Percentiles rank a stretch among this genome's conserved stretches.
Evolutionary conservation across 1,140 invertebrate genomes (phyloP).

Genomic region (Asobara japonica): DNA sequence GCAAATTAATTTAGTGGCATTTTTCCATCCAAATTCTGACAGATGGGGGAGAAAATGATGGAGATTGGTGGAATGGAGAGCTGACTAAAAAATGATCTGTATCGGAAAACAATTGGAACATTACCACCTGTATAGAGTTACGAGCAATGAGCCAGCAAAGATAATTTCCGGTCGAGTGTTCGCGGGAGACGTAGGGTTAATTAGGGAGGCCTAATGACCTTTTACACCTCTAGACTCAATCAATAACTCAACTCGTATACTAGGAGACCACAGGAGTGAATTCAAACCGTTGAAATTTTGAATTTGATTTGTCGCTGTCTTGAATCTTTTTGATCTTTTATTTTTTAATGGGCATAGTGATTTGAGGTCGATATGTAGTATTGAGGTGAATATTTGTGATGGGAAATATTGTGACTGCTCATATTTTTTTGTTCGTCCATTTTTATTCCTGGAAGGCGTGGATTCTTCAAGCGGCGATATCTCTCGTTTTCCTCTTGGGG

Average conservation of each 20-base stretch:
- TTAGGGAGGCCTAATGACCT: slow-evolving; percentile 47
- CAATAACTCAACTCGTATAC: slow-evolving; percentile 38
- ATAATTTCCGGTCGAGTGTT: slow-evolving; percentile 44
- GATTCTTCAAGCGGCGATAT: slow-evolving; percentile 9
- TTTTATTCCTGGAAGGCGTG: slow-evolving; percentile 11
- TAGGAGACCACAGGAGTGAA: neutral
- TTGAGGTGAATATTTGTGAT: neutral
- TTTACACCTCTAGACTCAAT: slow-evolving; percentile 39
- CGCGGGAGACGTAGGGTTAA: slow-evolving; percentile 40
- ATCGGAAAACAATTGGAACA: slow-evolving; percentile 54
- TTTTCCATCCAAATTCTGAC: neutral
- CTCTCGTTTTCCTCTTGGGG: slow-evolving; percentile 29
- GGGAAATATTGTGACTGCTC: neutral
- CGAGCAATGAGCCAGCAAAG: slow-evolving; percentile 35
- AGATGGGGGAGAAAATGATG: neutral
- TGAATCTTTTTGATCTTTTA: neutral
- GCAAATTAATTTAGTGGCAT: neutral
- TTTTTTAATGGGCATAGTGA: neutral
- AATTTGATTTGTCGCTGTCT: neutral
- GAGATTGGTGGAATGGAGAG: neutral
- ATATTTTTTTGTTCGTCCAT: slow-evolving; percentile 12
- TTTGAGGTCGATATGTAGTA: neutral
- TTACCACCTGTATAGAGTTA: slow-evolving; percentile 39
- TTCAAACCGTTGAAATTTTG: neutral
- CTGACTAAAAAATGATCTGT: slow-evolving; percentile 31